A percentile compares a stretch with the other conserved stretches of the same genome.
These are phyloP conservation scores for Polia nebulosa DNA, from an alignment of 2,888 invertebrate genomes.

Conservation along the genomic window DNA sequence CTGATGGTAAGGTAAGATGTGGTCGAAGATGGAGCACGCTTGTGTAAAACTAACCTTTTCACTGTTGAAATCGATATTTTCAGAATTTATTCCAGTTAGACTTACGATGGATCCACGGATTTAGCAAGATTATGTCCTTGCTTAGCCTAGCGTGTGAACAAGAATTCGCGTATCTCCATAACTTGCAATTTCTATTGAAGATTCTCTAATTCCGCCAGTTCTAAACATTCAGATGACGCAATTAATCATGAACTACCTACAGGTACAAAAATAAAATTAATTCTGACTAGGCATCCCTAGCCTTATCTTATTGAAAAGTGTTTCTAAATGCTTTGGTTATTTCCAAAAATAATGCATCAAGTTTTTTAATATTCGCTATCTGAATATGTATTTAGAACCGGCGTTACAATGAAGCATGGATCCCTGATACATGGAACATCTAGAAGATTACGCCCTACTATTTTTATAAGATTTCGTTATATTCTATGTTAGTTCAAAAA, in stretches of 20 bases:
- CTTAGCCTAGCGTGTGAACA: background rate
- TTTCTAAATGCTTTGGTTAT: conserved; percentile 2
- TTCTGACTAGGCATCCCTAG: background rate
- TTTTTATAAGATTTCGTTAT: conserved; percentile 42
- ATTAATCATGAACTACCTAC: background rate
- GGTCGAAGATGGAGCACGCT: no score
- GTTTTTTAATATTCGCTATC: background rate
- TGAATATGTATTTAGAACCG: conserved; percentile 38
- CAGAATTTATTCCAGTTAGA: background rate
- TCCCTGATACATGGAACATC: conserved; percentile 34
- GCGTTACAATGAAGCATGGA: conserved; percentile 36
- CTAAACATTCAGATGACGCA: conserved; percentile 27
- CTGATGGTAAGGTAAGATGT: no score
- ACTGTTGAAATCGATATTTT: background rate
- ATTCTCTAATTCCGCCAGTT: conserved; percentile 22
- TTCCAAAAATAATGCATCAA: conserved; percentile 14
- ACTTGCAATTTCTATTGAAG: conserved; percentile 20
- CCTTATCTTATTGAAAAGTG: background rate
- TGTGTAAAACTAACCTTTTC: no score
- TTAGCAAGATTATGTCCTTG: background rate
- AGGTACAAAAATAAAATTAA: conserved; percentile 13
- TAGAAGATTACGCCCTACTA: conserved; percentile 54
- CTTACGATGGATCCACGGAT: background rate
- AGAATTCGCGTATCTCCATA: conserved; percentile 29
- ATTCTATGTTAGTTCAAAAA: conserved; percentile 69